Percentiles rank a stretch among this genome's conserved stretches.
phyloP scores from a whole-genome alignment of 2,888 invertebrate species.

The Drosophila meridionalis region DNA sequence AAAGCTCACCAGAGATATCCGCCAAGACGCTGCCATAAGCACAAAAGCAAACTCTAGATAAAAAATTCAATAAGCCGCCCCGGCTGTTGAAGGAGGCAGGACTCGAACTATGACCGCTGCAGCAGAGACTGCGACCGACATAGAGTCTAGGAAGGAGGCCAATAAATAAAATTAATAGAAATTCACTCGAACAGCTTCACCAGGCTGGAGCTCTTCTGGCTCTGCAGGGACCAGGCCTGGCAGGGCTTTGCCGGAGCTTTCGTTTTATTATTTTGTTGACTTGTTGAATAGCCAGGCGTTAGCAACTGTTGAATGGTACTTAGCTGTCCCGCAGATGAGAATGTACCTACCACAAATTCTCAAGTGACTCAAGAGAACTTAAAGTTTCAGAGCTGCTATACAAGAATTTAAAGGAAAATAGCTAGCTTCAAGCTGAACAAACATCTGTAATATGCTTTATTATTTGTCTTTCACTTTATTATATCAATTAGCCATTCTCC shows the following conservation, averaged over 20 bases:
- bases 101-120: constrained; percentile 64
- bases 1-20: constrained; percentile 47
- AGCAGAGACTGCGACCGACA: constrained; percentile 42
- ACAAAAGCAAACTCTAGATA: constrained; percentile 73
- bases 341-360: neutral
- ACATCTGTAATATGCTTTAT: too few species aligned
- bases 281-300: constrained; percentile 65
- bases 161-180: constrained; percentile 79
- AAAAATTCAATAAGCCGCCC: constrained; percentile 74
- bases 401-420: neutral
- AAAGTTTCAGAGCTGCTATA: neutral
- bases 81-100: constrained; percentile 33
- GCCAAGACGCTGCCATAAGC: constrained; percentile 63
- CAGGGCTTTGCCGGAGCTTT: constrained; percentile 40
- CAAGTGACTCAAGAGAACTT: constrained; percentile 17
- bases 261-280: constrained; percentile 69
- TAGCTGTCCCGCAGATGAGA: constrained; percentile 5
- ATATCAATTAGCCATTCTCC: constrained; percentile 44
- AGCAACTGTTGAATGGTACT: constrained; percentile 70
- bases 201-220: constrained; percentile 23
- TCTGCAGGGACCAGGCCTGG: constrained; percentile 15
- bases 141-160: constrained; percentile 56
- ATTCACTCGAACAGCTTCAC: constrained; percentile 71
- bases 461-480: constrained; percentile 1
- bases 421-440: neutral